These are phyloP conservation scores for Galago senegalensis DNA, from an alignment of 2,797 vertebrate genomes.

Conservation along the genomic window DNA sequence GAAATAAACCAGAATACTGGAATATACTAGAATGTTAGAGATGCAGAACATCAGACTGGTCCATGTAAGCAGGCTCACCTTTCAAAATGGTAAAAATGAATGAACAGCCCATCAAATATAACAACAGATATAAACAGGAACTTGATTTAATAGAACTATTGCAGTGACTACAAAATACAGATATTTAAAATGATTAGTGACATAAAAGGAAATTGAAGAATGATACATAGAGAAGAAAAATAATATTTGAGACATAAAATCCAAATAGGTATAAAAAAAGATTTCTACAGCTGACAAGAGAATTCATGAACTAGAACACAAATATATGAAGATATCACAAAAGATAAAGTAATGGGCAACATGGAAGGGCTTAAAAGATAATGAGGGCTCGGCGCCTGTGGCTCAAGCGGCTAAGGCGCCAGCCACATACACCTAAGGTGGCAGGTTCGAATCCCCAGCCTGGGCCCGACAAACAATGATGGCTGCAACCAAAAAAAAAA, in stretches of 20 bases:
- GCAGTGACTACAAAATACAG: not conserved
- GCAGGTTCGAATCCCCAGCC: too few relatives aligned
- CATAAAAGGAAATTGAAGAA: constrained; percentile 10
- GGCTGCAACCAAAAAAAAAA: too few relatives aligned
- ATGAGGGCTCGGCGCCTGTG: too few relatives aligned
- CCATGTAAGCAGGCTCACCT: not conserved
- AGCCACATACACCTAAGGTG: too few relatives aligned
- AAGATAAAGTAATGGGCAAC: not conserved
- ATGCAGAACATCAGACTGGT: too few relatives aligned
- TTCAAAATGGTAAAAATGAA: constrained; percentile 37
- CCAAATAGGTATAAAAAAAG: not conserved
- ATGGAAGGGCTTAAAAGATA: not conserved
- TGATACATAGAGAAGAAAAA: not conserved
- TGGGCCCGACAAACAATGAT: too few relatives aligned
- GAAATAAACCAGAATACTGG: constrained; percentile 11
- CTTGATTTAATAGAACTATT: not conserved
- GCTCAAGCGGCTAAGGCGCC: too few relatives aligned
- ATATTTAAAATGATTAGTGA: constrained; percentile 20
- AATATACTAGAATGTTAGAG: too few relatives aligned
- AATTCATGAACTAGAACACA: constrained; percentile 44
- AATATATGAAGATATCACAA: not conserved
- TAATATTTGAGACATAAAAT: constrained; percentile 32
- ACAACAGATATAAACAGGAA: constrained; percentile 14
- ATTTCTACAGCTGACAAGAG: not conserved
- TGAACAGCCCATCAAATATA: not conserved